Percentiles rank a stretch among this genome's conserved stretches.
phyloP scores from a whole-genome alignment of 1,140 invertebrate genomes.

The Drosophila bifasciata region DNA sequence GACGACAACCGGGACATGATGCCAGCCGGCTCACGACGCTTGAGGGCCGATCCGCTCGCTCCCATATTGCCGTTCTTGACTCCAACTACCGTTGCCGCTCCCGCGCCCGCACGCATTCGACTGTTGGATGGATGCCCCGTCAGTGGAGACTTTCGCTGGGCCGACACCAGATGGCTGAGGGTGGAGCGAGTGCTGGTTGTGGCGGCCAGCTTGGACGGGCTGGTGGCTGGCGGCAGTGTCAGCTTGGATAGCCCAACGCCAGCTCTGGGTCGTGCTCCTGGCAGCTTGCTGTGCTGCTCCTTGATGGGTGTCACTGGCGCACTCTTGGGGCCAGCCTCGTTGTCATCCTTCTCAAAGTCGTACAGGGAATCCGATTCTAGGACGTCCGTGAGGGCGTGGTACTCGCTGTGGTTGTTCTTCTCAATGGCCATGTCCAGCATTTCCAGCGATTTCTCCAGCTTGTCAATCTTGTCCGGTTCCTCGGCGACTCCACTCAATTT shows the following conservation, averaged over 20 bases:
- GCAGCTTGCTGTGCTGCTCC: constrained; percentile 23
- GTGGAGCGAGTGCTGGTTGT: constrained; percentile 27
- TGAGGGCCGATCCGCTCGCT: constrained; percentile 12
- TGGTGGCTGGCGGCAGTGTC: constrained; percentile 48
- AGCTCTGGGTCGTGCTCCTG: neutral
- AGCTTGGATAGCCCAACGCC: constrained; percentile 33
- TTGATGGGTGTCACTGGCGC: neutral
- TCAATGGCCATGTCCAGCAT: constrained; percentile 68
- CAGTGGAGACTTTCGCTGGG: constrained; percentile 13
- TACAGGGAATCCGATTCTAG: constrained; percentile 60
- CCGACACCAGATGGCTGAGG: constrained; percentile 45
- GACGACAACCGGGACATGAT: constrained; percentile 17
- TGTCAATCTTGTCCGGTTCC: constrained; percentile 67
- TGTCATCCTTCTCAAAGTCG: constrained; percentile 63
- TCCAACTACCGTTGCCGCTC: constrained; percentile 5
- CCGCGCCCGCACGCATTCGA: constrained; percentile 24
- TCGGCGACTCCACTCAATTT: constrained; percentile 46
- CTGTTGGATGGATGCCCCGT: constrained; percentile 7
- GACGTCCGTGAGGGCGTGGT: constrained; percentile 60
- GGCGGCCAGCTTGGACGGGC: constrained; percentile 22
- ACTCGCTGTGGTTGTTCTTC: constrained; percentile 68
- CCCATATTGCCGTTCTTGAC: neutral
- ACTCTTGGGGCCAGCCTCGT: constrained; percentile 42
- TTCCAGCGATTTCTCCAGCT: constrained; percentile 70
- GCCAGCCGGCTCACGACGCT: constrained; percentile 37